Evolutionary conservation across 2,888 invertebrate genomes (phyloP), one percentile per base, ranked within the genome.

Genomic region (Copidosoma aretas): DNA sequence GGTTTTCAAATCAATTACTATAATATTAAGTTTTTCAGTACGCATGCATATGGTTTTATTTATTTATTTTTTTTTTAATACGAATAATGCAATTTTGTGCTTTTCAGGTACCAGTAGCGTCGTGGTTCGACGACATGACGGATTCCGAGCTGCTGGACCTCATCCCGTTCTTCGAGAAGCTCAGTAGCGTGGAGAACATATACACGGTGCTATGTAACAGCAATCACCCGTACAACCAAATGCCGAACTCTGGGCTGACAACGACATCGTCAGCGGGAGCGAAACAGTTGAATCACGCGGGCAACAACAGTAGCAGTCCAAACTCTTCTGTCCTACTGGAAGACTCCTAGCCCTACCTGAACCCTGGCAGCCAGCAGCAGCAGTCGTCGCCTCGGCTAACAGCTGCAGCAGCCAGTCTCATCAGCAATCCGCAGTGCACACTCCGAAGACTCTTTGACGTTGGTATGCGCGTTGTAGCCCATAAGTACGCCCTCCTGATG

Each of bases 91-190:
- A 14, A 17, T 46, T 14, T 46, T 14, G 14, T 14, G 14, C 15
- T 63, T 15, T 25, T 15, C 84, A 94, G 93, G 97, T 99, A 85
- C 97, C 98, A 82, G 98, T 99, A 76, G 94, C 95, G 83, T 98
- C 98, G 75, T 99, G 99, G 99, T 99, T 99, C 87, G 98, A 99
- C 86, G 99, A 99, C 86, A 94, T 95, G 90, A 92, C 93, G 81
- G 99, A 99, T 86, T 93, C 94, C 72, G 98, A 99, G 86, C 89
- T 99, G 75, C 88, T 96, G 82, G 98, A 99, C 87, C 88, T 99
- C 84, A 93, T 99, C 85, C 98, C 98, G 78, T 94, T 98, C 86
- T 95, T 99, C 86, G 98, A 99, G 86, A 94, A 94, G 85, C 88
- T 99, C 78, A 94, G 96, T 86, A 94, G 93, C 87, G 95, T 95